A percentile compares a stretch with the other conserved stretches of the same genome.
phyloP scores from a whole-genome alignment of 2,888 invertebrate genomes.

The Chrysomela aeneicollis region DNA sequence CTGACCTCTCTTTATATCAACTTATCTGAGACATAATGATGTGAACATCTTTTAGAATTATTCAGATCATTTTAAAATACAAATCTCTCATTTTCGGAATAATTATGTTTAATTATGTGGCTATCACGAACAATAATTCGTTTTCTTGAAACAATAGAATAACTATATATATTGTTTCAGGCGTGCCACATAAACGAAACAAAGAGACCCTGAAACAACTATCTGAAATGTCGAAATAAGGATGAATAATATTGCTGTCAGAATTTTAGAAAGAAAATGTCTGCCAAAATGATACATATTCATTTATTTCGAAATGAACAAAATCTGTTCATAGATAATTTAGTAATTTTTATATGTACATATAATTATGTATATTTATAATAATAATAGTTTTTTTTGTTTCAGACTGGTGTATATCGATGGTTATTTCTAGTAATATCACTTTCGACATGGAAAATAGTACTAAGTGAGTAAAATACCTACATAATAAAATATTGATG shows the following conservation, averaged over 20 bases:
- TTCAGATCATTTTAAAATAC: conserved; percentile 8
- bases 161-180: conserved; percentile 22
- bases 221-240: conserved; percentile 4
- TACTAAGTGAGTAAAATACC: conserved; percentile 49
- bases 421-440: conserved; percentile 53
- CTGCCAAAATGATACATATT: no score
- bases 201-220: conserved; percentile 3
- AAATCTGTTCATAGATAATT: not conserved
- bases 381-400: conserved; percentile 38
- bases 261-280: no score
- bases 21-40: not conserved
- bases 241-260: no score
- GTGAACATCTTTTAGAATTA: not conserved
- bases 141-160: conserved; percentile 18
- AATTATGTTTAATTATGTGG: not conserved
- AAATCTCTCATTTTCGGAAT: not conserved
- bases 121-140: conserved; percentile 22
- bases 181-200: conserved; percentile 18
- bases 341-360: not conserved
- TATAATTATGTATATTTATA: not conserved
- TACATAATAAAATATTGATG: not conserved
- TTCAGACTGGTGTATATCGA: conserved; percentile 55
- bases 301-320: not conserved
- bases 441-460: conserved; percentile 50
- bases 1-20: not conserved